Base-by-base conservation (phyloP, 92 coral and sea anemone species). In the Zoanthus gigantus region DNA sequence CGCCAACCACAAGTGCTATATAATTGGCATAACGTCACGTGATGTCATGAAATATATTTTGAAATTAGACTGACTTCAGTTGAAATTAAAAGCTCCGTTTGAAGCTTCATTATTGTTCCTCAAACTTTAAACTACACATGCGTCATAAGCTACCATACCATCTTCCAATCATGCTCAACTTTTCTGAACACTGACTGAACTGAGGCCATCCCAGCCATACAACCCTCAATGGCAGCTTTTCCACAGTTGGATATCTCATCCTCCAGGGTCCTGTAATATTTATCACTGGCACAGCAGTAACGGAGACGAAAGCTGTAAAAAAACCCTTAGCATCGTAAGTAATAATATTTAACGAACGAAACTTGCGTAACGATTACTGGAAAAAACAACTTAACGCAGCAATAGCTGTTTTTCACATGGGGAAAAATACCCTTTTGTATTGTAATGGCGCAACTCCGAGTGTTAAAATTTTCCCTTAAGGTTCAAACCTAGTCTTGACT, bases 141-240 rank as follows among this genome's bases (percentile, higher is more conserved):
- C 87, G 45, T 14, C 48, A 11, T n/a, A 9, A 56, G 74, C 10
- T n/a, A 23, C 23, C 95, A 63, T 82, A 96, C 98, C 93, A 87
- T 89, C 90, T 91, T 96, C 98, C 98, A 96, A 83, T 96, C 98
- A 37, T 91, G 86, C 88, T 96, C 98, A 31, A 61, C 93, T 77
- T 94, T 94, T 76, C 98, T 85, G 87, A 94, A 94, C 77, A 96
- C 89, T 28, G 98, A 93, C 68, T 92, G 89, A 53, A 91, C 92
- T 5, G 95, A 92, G 46, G 91, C 66, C 56, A 89, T 88, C 16
- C 98, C 98, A 73, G 86, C 86, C 79, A 69, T 80, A 96, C 98
- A 96, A 44, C 96, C 98, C 17, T 78, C 90, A 65, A 93, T 71
- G 61, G 77, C 91, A 9, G 94, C 75, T 15, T n/a, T 69, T 7